A percentile compares a stretch with the other conserved stretches of the same genome.
Evolutionary conservation across 2,888 invertebrate genomes (phyloP).

Genomic region (Nomada fabriciana): DNA sequence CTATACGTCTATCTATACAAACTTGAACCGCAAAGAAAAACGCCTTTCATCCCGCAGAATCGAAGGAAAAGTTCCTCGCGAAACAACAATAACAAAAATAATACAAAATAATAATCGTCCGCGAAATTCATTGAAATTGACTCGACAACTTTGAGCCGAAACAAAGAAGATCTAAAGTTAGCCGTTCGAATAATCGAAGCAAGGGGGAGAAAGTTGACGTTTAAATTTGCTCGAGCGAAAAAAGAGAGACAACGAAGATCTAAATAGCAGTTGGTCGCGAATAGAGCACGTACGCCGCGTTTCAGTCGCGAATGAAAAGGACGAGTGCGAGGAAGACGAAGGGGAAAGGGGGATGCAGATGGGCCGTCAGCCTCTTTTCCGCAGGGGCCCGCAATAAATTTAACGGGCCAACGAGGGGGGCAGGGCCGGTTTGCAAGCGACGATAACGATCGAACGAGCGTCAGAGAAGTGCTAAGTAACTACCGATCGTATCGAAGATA

Average conservation of each 20-base stretch:
- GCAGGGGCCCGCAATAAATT: conserved; percentile 80
- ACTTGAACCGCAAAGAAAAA: too few relatives aligned
- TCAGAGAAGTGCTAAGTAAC: conserved; percentile 83
- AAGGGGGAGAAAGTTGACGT: too few relatives aligned
- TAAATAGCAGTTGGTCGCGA: background rate
- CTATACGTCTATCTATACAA: too few relatives aligned
- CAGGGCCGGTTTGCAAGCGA: conserved; percentile 67
- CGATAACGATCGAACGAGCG: conserved; percentile 81
- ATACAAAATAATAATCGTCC: too few relatives aligned
- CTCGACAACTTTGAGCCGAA: too few relatives aligned
- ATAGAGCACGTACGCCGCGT: background rate
- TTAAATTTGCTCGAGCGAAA: too few relatives aligned
- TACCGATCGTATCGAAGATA: conserved; percentile 81
- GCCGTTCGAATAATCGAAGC: too few relatives aligned
- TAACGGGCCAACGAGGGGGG: conserved; percentile 78
- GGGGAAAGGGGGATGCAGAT: conserved; percentile 69
- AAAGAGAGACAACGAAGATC: background rate
- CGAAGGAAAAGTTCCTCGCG: too few relatives aligned
- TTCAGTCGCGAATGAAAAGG: background rate
- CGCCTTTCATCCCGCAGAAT: too few relatives aligned
- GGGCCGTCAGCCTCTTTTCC: conserved; percentile 72
- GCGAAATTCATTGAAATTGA: too few relatives aligned
- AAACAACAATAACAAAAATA: too few relatives aligned
- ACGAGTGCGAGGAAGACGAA: conserved; percentile 9
- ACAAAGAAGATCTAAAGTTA: too few relatives aligned